A percentile compares a stretch with the other conserved stretches of the same genome.
phyloP scores from a whole-genome alignment of 2,888 invertebrate genomes.

The Andrena minutula region DNA sequence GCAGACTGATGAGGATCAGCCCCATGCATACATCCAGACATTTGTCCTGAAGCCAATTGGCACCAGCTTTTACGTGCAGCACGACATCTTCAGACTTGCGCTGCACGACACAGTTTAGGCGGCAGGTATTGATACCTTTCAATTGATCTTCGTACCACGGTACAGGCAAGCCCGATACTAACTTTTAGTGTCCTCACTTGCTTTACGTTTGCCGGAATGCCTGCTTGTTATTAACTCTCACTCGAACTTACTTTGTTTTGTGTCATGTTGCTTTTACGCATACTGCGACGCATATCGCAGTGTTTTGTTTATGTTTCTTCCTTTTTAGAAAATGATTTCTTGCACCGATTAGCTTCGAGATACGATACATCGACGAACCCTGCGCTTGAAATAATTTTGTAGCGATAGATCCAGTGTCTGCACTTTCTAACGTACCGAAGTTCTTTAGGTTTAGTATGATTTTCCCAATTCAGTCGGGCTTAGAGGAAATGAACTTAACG shows the following conservation, averaged over 20 bases:
- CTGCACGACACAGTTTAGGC: constrained; percentile 92
- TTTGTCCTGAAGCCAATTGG: constrained; percentile 96
- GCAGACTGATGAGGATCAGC: constrained; percentile 98
- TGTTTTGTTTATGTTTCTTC: no score
- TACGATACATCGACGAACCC: not conserved
- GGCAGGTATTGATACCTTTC: constrained; percentile 77
- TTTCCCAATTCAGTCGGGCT: not conserved
- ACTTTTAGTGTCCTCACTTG: constrained; percentile 62
- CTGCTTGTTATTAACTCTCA: constrained; percentile 61
- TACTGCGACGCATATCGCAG: constrained; percentile 3
- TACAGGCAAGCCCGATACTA: constrained; percentile 77
- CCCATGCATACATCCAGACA: constrained; percentile 96
- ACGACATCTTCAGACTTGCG: constrained; percentile 97
- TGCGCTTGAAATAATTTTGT: not conserved
- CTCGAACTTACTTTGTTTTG: constrained; percentile 24
- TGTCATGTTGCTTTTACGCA: constrained; percentile 39
- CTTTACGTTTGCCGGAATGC: constrained; percentile 60
- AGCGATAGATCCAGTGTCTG: not conserved
- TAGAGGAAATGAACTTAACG: not conserved
- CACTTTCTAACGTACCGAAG: not conserved
- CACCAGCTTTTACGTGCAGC: constrained; percentile 96
- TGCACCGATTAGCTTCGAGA: constrained; percentile 13
- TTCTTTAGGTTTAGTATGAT: not conserved
- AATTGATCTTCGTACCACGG: constrained; percentile 77
- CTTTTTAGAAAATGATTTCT: not conserved